A percentile compares a stretch with the other conserved stretches of the same genome.
Conservation (phyloP, 2,888 invertebrate genomes). For the Diarsia dahlii region DNA sequence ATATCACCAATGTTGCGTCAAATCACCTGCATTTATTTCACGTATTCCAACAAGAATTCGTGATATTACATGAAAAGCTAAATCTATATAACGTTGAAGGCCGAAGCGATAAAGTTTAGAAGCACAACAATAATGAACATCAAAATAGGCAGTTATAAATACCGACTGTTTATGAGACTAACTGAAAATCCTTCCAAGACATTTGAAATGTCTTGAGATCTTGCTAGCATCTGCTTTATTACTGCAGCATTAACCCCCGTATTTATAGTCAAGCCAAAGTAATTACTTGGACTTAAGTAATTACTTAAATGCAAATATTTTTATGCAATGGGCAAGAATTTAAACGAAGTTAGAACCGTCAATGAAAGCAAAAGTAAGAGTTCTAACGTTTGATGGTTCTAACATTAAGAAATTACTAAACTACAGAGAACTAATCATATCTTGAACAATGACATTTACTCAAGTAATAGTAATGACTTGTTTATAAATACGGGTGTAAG, state of each 20-base stretch:
- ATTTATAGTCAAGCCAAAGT: too few species aligned
- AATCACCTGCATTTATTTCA: constrained; percentile 20
- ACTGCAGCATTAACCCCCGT: constrained; percentile 10
- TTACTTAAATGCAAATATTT: too few species aligned
- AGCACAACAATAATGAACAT: constrained; percentile 69
- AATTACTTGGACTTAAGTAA: too few species aligned
- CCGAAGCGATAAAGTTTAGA: constrained; percentile 62
- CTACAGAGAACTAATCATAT: too few species aligned
- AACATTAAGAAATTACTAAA: too few species aligned
- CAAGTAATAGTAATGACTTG: too few species aligned
- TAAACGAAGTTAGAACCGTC: too few species aligned
- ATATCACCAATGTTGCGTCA: constrained; percentile 24
- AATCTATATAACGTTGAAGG: constrained; percentile 59
- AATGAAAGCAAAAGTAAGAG: too few species aligned
- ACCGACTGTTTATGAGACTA: constrained; percentile 67
- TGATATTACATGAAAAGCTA: constrained; percentile 26
- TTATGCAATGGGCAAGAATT: too few species aligned
- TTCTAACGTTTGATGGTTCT: too few species aligned
- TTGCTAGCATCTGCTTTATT: constrained; percentile 37
- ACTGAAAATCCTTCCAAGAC: constrained; percentile 59
- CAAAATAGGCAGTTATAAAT: constrained; percentile 71
- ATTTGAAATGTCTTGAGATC: constrained; percentile 38
- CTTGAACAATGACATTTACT: too few species aligned
- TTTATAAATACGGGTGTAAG: too few species aligned
- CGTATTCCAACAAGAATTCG: constrained; percentile 25